phyloP scores from a whole-genome alignment of 2,888 invertebrate genomes.

The Lydus trimaculatus region DNA sequence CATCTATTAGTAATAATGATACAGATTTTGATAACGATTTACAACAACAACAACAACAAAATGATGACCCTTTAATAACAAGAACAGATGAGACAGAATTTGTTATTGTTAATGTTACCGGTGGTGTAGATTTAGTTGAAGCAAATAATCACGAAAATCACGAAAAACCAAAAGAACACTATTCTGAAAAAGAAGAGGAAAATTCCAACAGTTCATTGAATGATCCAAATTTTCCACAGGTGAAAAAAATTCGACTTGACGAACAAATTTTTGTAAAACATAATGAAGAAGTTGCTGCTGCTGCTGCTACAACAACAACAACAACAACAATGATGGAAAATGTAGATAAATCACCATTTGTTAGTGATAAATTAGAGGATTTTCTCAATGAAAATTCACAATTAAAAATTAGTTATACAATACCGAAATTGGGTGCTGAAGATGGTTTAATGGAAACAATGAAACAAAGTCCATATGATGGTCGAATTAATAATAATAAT shows the following conservation, averaged over 20 bases:
- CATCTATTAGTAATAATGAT: conserved; percentile 28
- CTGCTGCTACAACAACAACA: neutral
- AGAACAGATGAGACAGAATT: conserved; percentile 37
- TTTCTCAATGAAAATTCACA: conserved; percentile 62
- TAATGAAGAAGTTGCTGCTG: neutral
- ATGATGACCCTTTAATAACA: conserved; percentile 25
- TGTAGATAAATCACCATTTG: conserved; percentile 56
- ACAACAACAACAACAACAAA: conserved; percentile 5
- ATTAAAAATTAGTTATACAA: conserved; percentile 58
- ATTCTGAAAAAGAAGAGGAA: neutral
- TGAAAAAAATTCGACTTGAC: neutral
- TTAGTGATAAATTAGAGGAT: conserved; percentile 62
- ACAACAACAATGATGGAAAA: conserved; percentile 2
- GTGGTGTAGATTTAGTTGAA: conserved; percentile 39
- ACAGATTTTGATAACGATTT: conserved; percentile 12
- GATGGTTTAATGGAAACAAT: conserved; percentile 41
- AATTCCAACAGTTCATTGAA: neutral
- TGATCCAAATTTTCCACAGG: neutral
- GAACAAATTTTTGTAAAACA: conserved; percentile 1
- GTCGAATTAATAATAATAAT: neutral
- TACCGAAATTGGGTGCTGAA: conserved; percentile 55
- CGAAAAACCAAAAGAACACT: conserved; percentile 44
- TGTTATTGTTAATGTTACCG: conserved; percentile 42
- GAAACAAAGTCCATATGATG: conserved; percentile 28
- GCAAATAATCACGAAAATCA: conserved; percentile 57